Percentiles rank a stretch among this genome's conserved stretches.
phyloP scores from a whole-genome alignment of 2,888 invertebrate species.

The Osedax fenrisi region DNA sequence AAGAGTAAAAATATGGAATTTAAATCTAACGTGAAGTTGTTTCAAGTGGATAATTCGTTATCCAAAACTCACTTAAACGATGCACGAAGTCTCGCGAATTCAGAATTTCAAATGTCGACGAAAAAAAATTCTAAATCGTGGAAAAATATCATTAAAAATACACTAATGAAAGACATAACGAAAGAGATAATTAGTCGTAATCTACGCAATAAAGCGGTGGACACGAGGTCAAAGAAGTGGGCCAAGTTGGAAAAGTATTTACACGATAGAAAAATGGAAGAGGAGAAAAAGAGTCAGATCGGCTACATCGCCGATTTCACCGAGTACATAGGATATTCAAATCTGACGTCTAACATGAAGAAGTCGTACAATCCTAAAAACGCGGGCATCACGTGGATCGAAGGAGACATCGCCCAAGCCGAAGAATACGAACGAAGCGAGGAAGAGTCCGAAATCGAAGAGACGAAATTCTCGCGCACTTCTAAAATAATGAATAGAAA shows the following conservation, averaged over 20 bases:
- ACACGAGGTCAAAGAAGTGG: neutral
- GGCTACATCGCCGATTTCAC: neutral
- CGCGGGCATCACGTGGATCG: neutral
- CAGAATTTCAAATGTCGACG: too few species aligned
- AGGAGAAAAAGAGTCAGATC: neutral
- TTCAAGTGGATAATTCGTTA: too few species aligned
- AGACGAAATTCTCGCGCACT: neutral
- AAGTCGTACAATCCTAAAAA: neutral
- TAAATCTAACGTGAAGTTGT: too few species aligned
- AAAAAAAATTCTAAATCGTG: too few species aligned
- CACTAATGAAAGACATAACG: neutral
- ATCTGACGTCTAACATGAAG: neutral
- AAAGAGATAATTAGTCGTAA: neutral
- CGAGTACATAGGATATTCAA: neutral
- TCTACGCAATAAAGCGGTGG: neutral
- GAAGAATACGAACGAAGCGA: neutral
- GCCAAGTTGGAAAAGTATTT: neutral
- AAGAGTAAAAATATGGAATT: too few species aligned
- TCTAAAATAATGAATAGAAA: neutral
- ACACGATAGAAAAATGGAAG: neutral
- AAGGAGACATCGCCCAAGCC: neutral
- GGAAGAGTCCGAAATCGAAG: neutral
- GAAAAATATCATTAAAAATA: too few species aligned
- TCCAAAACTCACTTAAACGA: too few species aligned
- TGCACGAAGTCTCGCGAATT: too few species aligned